These are phyloP conservation scores for Erannis defoliaria DNA, from an alignment of 2,888 invertebrate species.

Conservation along the genomic window DNA sequence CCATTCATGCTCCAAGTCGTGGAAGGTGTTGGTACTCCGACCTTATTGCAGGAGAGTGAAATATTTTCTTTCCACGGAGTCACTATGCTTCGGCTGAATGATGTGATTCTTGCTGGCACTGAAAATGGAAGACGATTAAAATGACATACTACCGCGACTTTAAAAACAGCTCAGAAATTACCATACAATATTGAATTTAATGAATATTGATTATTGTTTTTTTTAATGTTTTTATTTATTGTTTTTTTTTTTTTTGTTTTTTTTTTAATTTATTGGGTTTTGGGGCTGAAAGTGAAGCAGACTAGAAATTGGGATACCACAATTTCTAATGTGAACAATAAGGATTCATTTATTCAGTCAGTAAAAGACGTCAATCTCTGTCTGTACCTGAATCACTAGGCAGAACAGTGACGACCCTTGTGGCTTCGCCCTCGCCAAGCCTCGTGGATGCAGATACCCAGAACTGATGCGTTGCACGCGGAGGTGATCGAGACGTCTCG, in stretches of 20 bases:
- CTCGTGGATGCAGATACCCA: slow-evolving; percentile 91
- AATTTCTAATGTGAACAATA: too few species aligned
- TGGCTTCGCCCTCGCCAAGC: slow-evolving; percentile 94
- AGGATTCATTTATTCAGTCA: too few species aligned
- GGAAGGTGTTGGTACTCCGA: slow-evolving; percentile 92
- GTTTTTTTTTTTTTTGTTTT: too few species aligned
- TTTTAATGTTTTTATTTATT: too few species aligned
- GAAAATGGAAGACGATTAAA: slow-evolving; percentile 38
- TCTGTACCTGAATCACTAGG: slow-evolving; percentile 89
- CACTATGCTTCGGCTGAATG: slow-evolving; percentile 92
- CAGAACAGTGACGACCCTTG: slow-evolving; percentile 91
- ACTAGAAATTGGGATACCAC: too few species aligned
- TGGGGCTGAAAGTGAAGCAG: too few species aligned
- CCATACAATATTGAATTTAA: too few species aligned
- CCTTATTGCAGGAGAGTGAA: slow-evolving; percentile 93
- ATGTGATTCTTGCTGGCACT: slow-evolving; percentile 96
- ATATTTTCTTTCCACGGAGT: slow-evolving; percentile 96
- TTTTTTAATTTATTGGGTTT: too few species aligned
- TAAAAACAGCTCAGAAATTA: too few species aligned
- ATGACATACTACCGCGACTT: too few species aligned
- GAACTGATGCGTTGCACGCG: slow-evolving; percentile 91
- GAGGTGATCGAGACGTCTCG: slow-evolving; percentile 90
- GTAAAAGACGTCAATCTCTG: too few species aligned
- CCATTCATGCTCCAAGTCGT: slow-evolving; percentile 93
- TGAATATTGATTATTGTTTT: too few species aligned